Base-by-base conservation (phyloP, 2,888 invertebrate species). In the Muschampia plurimacula region DNA sequence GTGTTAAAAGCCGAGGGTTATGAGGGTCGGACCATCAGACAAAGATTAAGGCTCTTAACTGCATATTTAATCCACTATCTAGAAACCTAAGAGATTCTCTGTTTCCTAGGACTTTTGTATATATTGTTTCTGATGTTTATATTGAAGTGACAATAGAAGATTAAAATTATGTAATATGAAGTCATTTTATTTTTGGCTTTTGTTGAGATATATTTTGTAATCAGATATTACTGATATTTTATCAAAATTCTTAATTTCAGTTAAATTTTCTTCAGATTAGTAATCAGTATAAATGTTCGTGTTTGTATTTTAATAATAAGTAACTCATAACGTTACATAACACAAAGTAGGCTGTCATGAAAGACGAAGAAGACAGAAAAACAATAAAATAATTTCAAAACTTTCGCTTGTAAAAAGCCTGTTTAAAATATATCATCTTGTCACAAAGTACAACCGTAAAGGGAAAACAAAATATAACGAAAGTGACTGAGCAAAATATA, bases 1-100 rank as follows among this genome's bases (percentile, higher is more conserved):
- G 62, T 73, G 74, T 74, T 77, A 79, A 78, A 79, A 79, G 78
- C 76, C 69, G 49, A 12, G 72, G 82, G 86, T 86, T 83, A 83
- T 49, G 75, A 75, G 78, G 85, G 81, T 82, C 81, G 78, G 76
- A 80, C 76, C 80, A 80, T 84, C 85, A 82, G 86, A 86, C 86
- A 82, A 80, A 80, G 83, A 78, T 83, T 85, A 80, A 83, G 85
- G 57, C 39, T 62, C 46, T 52, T 62, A 72, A 28, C 41, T 52
- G 67, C 67, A 67, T 81, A 81, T 87, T 87, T 87, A 88, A 88
- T 62, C 15, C 13, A 9, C 44, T 67, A 60, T 71, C 64, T 72
- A 52, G 52, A 62, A 41, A 72, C 32, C 32, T 44, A 36, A 46
- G 57, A 65, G 70, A n/a, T 60, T 60, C 36, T 49, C 62, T 49